Conservation (phyloP, 2,113 vertebrate genomes). For the Megaptera novaeangliae region DNA sequence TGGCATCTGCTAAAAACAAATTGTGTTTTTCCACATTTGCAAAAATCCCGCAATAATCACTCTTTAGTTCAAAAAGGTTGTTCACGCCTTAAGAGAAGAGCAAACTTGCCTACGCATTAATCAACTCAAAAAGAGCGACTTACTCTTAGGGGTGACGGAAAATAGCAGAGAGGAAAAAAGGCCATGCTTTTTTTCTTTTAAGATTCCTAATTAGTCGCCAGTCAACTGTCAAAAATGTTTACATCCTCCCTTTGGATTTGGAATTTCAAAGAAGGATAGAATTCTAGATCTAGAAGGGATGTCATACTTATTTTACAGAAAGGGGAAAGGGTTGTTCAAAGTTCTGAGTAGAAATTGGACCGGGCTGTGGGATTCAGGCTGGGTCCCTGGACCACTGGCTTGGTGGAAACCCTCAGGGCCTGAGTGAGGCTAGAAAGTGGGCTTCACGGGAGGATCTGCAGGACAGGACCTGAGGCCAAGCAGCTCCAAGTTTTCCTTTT, state of each 20-base stretch:
- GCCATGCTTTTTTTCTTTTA: not conserved
- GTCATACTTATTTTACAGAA: not conserved
- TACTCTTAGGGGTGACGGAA: not conserved
- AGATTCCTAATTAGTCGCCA: not conserved
- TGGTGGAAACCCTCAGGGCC: no score
- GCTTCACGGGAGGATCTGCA: no score
- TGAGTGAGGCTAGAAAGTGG: no score
- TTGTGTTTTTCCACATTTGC: not conserved
- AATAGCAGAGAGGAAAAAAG: not conserved
- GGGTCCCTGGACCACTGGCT: no score
- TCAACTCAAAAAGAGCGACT: not conserved
- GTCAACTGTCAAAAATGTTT: not conserved
- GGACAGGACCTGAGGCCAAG: not conserved
- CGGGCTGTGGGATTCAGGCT: fast-evolving
- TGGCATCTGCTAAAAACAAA: not conserved
- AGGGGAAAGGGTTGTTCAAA: not conserved
- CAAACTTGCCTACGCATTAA: not conserved
- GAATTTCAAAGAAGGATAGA: not conserved
- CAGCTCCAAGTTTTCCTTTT: not conserved
- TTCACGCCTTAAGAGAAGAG: not conserved
- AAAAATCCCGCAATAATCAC: not conserved
- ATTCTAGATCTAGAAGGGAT: not conserved
- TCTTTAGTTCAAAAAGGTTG: not conserved
- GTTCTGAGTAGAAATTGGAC: not conserved
- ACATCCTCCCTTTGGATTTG: no score